phyloP scores from a whole-genome alignment of 2,113 vertebrate species.

The Melanerpes aurifrons region DNA sequence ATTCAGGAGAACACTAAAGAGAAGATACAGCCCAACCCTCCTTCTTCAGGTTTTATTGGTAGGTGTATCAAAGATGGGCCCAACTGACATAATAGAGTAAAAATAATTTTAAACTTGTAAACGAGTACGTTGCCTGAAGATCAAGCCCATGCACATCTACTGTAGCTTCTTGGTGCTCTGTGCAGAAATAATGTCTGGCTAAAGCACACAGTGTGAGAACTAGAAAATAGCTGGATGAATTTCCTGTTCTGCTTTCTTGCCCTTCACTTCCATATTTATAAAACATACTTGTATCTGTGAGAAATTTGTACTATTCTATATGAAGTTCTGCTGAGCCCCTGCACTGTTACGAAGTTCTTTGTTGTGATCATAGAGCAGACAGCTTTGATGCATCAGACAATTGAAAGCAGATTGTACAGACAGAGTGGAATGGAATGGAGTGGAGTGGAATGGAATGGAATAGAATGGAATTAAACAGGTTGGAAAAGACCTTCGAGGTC shows the following conservation, averaged over 20 bases:
- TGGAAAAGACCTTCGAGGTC: too few species aligned
- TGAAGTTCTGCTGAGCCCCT: neutral
- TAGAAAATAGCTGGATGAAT: neutral
- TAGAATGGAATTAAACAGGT: too few species aligned
- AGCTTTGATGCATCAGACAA: neutral
- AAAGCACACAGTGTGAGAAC: neutral
- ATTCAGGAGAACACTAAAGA: constrained; percentile 96
- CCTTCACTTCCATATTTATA: neutral
- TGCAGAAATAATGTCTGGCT: neutral
- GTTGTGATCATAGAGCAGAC: neutral
- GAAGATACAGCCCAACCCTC: constrained; percentile 97
- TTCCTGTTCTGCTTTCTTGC: neutral
- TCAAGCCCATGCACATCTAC: neutral
- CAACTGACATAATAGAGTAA: neutral
- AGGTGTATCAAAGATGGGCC: constrained; percentile 37
- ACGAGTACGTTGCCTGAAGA: neutral
- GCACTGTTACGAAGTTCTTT: neutral
- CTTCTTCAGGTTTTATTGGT: constrained; percentile 98
- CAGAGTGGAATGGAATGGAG: too few species aligned
- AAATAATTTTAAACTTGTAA: neutral
- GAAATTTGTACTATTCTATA: neutral
- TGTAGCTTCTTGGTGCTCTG: neutral
- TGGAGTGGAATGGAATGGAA: too few species aligned
- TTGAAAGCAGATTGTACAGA: neutral
- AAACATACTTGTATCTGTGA: neutral